These are phyloP conservation scores for Drosophila obscura DNA, from an alignment of 1,140 invertebrate species.

Conservation along the genomic window DNA sequence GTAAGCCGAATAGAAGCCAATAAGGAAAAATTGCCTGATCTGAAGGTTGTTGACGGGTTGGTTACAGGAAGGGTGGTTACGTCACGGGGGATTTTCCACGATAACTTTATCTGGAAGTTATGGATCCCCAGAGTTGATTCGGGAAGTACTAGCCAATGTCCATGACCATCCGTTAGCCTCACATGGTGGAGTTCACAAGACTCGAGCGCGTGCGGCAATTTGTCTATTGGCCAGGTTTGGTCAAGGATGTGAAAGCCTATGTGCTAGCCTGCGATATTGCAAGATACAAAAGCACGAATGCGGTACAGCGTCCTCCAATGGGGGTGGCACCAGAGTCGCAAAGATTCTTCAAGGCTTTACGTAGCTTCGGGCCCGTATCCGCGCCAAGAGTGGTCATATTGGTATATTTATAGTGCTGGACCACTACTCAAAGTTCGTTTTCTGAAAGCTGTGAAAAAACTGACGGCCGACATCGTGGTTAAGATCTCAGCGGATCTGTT, in stretches of 20 bases:
- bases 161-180: constrained; percentile 12
- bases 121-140: constrained; percentile 6
- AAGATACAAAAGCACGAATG: constrained; percentile 6
- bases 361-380: constrained; percentile 3
- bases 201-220: no score
- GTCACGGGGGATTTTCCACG: background rate
- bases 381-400: constrained; percentile 32
- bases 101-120: constrained; percentile 1
- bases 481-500: no score
- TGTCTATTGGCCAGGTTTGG: no score
- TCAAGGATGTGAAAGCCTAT: constrained; percentile 12
- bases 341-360: constrained; percentile 28
- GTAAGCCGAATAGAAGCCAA: background rate
- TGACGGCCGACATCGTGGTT: no score
- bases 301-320: no score
- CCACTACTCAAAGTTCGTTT: no score
- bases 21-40: background rate
- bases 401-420: background rate
- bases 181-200: background rate
- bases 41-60: background rate
- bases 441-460: no score
- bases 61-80: background rate
- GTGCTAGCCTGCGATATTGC: constrained; percentile 2
- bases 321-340: background rate
- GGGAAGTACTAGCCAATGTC: background rate